Evolutionary conservation across 2,797 vertebrate genomes (phyloP), one percentile per base, ranked within the genome.

Genomic region (Nannoperca obscura): DNA sequence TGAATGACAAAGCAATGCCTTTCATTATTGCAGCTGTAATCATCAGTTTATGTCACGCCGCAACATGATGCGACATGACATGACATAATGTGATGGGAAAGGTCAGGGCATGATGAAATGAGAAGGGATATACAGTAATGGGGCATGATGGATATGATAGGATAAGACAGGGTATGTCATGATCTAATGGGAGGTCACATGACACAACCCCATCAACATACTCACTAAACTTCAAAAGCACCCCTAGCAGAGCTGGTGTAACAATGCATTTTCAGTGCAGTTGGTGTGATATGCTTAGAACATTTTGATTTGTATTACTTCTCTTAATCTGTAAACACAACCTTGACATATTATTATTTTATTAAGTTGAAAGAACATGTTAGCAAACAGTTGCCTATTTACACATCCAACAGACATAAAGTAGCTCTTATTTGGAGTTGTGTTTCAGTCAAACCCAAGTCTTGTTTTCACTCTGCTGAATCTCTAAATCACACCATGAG

Each of bases 111-210:
- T 65, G 69, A 81, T 70, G 50, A n/a, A 71, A 64, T 36, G 22
- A 11, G 0, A 38, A 22, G 7, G 27, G 17, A 64, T 22, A 47
- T 57, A 30, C 17, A 62, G 22, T 30, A 17, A 71, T 30, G n/a
- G 17, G 8, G 57, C 14, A 44, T 44, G 32, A 82, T 59, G 49
- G 27, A 71, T 64, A 59, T 50, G 54, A 71, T 1, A 38, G 17
- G 14, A 71, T 55, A 46, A 10, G 61, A 50, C 15, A 59, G 12
- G 24, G 8, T 52, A 24, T 67, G 57, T 15, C 53, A 61, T 38
- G 46, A 72, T 67, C 57, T 52, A 67, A 72, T 13, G 12, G 54
- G 49, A 71, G 38, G 71, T 22, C 62, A 82, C 22, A 69, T 71
- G 34, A 66, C 42, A 34, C 0, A 1, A 61, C n/a, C 27, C 42